Conservation (phyloP, 1,140 invertebrate species). For the Tetragonula clypearis region DNA sequence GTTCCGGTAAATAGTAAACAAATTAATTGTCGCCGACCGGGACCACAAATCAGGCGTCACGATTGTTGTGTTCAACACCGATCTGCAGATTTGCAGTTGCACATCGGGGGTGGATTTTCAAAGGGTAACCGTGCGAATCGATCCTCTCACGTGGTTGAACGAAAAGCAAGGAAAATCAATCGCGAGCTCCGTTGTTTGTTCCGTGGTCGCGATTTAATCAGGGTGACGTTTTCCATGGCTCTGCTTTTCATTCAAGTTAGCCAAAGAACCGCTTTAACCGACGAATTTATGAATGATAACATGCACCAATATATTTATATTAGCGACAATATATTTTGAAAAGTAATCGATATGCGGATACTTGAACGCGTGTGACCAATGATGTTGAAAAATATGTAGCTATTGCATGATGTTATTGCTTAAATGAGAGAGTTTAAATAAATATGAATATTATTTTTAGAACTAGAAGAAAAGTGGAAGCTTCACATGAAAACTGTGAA, state of each 20-base stretch:
- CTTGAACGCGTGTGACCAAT: too few species aligned
- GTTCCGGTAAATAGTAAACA: slow-evolving; percentile 72
- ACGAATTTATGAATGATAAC: background rate
- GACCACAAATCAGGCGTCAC: slow-evolving; percentile 72
- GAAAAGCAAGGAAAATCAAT: slow-evolving; percentile 43
- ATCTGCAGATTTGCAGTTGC: slow-evolving; percentile 16
- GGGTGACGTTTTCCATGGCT: background rate
- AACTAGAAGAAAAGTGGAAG: too few species aligned
- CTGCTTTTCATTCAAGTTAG: background rate
- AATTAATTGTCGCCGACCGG: slow-evolving; percentile 69
- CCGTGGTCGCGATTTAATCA: slow-evolving; percentile 10
- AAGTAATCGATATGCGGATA: too few species aligned
- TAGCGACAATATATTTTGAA: background rate
- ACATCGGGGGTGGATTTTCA: slow-evolving; percentile 48
- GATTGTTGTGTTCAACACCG: slow-evolving; percentile 60
- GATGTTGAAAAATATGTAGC: too few species aligned
- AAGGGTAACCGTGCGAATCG: slow-evolving; percentile 60
- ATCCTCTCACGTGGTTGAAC: slow-evolving; percentile 45
- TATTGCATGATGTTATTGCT: too few species aligned
- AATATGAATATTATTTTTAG: too few species aligned
- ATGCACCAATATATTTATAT: background rate
- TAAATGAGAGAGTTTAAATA: too few species aligned
- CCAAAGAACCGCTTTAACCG: background rate
- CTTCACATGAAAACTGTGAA: too few species aligned
- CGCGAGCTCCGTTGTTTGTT: slow-evolving; percentile 18